These are phyloP conservation scores for Heterotilapia buettikoferi DNA, from an alignment of 2,113 vertebrate species.

Conservation along the genomic window DNA sequence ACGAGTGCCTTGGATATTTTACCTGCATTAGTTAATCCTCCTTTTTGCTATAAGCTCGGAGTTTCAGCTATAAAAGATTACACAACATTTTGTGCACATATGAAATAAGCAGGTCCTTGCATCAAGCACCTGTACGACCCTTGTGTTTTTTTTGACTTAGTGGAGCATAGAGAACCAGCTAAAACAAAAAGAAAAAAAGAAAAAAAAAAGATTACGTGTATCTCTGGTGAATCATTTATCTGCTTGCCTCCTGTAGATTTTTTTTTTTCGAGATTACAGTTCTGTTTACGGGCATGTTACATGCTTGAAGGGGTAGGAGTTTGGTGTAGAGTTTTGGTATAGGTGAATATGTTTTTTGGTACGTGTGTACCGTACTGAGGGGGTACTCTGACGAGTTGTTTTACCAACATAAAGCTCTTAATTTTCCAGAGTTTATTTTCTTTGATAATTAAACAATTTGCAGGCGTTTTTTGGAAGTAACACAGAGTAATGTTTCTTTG, in stretches of 20 bases:
- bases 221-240: constrained; percentile 85
- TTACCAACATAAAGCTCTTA: constrained; percentile 68
- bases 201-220: constrained; percentile 36
- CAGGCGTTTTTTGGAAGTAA: constrained; percentile 42
- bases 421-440: constrained; percentile 63
- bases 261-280: constrained; percentile 62
- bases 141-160: constrained; percentile 72
- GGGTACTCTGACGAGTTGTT: constrained; percentile 59
- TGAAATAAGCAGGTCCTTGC: constrained; percentile 72
- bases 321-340: constrained; percentile 44
- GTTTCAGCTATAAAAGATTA: constrained; percentile 74
- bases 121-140: constrained; percentile 73
- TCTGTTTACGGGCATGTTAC: constrained; percentile 80
- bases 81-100: constrained; percentile 66
- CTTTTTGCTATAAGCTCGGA: constrained; percentile 84
- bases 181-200: constrained; percentile 45
- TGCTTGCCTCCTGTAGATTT: constrained; percentile 71
- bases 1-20: constrained; percentile 96
- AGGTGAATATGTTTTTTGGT: constrained; percentile 53
- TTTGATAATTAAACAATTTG: constrained; percentile 51
- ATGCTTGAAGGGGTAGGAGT: constrained; percentile 58
- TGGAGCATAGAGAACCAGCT: constrained; percentile 70
- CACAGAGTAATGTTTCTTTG: constrained; percentile 44
- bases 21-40: constrained; percentile 83
- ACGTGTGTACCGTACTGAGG: constrained; percentile 36